These are phyloP conservation scores for Mythimna lalbum DNA, from an alignment of 2,888 invertebrate genomes.

Conservation along the genomic window DNA sequence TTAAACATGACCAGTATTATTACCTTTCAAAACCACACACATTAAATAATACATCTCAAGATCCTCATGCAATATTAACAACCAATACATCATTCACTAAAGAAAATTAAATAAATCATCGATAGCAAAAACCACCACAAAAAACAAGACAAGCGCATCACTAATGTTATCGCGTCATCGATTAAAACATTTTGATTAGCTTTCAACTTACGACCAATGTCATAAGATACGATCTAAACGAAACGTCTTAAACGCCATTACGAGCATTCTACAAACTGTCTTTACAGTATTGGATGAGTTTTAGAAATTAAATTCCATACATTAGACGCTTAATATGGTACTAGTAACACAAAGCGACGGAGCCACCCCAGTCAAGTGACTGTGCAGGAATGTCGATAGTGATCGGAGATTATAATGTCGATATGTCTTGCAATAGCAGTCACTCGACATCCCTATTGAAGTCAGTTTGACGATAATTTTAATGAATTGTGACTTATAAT, in stretches of 20 bases:
- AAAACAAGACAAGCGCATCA: constrained; percentile 74
- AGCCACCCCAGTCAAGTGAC: constrained; percentile 90
- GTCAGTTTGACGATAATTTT: constrained; percentile 88
- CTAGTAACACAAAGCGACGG: constrained; percentile 88
- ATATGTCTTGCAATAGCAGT: constrained; percentile 86
- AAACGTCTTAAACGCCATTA: constrained; percentile 86
- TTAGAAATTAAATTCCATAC: constrained; percentile 89
- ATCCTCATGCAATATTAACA: constrained; percentile 53
- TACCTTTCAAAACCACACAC: constrained; percentile 19
- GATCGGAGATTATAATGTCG: constrained; percentile 87
- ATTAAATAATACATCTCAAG: constrained; percentile 37
- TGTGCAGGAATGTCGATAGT: constrained; percentile 88
- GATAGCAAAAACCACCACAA: constrained; percentile 59
- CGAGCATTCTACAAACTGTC: constrained; percentile 78
- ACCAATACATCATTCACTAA: constrained; percentile 47
- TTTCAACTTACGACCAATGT: constrained; percentile 90
- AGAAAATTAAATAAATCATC: constrained; percentile 55
- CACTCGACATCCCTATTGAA: constrained; percentile 89
- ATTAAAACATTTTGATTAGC: constrained; percentile 91
- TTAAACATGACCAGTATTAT: constrained; percentile 3
- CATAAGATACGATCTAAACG: constrained; percentile 82
- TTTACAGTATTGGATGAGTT: constrained; percentile 78
- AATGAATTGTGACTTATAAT: constrained; percentile 90
- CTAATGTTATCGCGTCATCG: constrained; percentile 89
- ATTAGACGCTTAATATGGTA: constrained; percentile 88